These are phyloP conservation scores for Ichneumon xanthorius DNA, from an alignment of 2,888 invertebrate species.

Conservation along the genomic window DNA sequence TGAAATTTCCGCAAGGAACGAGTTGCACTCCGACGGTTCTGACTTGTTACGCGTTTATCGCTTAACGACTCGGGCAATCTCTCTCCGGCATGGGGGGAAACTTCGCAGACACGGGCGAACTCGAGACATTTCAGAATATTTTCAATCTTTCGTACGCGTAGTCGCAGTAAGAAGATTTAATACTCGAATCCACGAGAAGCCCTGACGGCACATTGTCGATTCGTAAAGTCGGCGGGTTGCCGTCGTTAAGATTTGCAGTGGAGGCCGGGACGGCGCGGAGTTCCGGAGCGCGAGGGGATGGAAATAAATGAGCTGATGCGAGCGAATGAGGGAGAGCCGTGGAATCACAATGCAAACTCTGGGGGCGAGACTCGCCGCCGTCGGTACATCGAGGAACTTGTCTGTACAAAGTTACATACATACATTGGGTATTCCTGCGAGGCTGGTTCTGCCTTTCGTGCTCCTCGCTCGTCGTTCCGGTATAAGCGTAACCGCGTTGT, in stretches of 20 bases:
- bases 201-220: background rate
- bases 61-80: slow-evolving; percentile 44
- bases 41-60: slow-evolving; percentile 55
- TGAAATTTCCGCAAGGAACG: slow-evolving; percentile 43
- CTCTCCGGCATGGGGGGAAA: background rate
- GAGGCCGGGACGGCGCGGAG: background rate
- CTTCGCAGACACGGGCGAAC: background rate
- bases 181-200: background rate
- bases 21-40: slow-evolving; percentile 34
- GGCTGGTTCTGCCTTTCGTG: slow-evolving; percentile 38
- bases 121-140: slow-evolving; percentile 21
- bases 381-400: slow-evolving; percentile 55
- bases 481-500: slow-evolving; percentile 44
- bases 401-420: slow-evolving; percentile 60
- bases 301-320: slow-evolving; percentile 34
- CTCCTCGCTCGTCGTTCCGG: slow-evolving; percentile 18
- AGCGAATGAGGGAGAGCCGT: slow-evolving; percentile 15
- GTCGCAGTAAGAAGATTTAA: background rate
- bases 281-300: slow-evolving; percentile 21
- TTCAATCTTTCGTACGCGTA: background rate
- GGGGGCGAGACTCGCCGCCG: background rate
- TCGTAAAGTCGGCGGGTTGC: background rate
- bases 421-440: slow-evolving; percentile 12
- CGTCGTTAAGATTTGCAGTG: slow-evolving; percentile 8
- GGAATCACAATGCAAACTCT: slow-evolving; percentile 63